phyloP scores from a whole-genome alignment of 2,113 vertebrate species.

The Corythornis vintsioides region DNA sequence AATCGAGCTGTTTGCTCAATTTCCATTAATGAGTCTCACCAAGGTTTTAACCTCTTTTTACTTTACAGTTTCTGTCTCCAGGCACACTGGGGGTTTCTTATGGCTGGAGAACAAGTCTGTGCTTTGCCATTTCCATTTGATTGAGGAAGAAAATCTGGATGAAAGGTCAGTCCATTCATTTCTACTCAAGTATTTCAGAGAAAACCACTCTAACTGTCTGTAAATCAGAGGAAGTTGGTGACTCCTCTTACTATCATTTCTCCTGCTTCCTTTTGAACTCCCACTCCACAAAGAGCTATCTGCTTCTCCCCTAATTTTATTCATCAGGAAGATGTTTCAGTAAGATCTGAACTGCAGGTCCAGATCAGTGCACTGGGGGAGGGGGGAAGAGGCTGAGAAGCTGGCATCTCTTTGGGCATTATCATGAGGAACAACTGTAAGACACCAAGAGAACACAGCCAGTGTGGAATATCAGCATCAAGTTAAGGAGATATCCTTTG shows the following conservation, averaged over 20 bases:
- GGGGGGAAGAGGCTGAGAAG: not conserved
- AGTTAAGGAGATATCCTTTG: not conserved
- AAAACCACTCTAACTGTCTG: not conserved
- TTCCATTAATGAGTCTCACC: conserved; percentile 48
- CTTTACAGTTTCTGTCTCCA: not conserved
- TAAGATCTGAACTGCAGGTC: not conserved
- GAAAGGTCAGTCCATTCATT: not conserved
- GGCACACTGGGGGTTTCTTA: not conserved
- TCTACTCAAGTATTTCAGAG: not conserved
- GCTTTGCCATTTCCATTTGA: not conserved
- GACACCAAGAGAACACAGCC: conserved; percentile 28
- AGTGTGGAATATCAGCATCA: conserved; percentile 30
- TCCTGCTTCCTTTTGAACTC: not conserved
- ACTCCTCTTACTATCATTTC: not conserved
- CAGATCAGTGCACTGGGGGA: not conserved
- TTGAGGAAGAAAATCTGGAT: conserved; percentile 19
- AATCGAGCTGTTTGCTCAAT: conserved; percentile 10
- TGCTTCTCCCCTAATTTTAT: not conserved
- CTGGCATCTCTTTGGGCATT: not conserved
- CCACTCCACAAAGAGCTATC: not conserved
- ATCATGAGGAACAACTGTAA: conserved; percentile 17
- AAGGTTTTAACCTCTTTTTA: conserved; percentile 11
- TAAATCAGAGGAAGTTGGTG: not conserved
- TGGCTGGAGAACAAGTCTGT: not conserved
- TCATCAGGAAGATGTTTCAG: not conserved